Conservation (phyloP, 2,888 invertebrate genomes). For the Crematogaster levior region DNA sequence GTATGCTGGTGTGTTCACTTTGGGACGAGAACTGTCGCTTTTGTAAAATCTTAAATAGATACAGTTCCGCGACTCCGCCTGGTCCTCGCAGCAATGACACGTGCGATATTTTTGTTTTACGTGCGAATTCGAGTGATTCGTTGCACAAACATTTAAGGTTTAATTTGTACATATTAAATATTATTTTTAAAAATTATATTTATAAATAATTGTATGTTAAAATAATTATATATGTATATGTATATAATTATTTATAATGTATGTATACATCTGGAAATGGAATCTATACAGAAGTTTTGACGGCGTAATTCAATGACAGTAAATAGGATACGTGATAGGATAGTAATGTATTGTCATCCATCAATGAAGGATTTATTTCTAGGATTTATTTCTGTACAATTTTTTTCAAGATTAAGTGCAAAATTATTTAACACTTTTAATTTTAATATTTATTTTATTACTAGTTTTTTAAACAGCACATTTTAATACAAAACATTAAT, state of each 20-base stretch:
- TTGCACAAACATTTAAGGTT: neutral
- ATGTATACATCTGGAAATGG: no score
- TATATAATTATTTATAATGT: no score
- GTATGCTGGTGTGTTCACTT: conserved; percentile 65
- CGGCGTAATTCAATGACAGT: neutral
- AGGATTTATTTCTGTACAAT: no score
- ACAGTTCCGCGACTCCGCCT: conserved; percentile 33
- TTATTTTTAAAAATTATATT: no score
- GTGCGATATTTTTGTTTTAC: conserved; percentile 15
- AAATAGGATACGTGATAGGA: neutral
- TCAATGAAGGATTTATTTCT: neutral
- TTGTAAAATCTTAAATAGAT: conserved; percentile 72
- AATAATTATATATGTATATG: neutral
- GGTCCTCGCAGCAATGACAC: neutral
- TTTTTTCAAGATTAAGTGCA: neutral
- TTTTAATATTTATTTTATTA: conserved; percentile 1
- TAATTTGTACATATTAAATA: neutral
- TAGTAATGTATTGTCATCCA: neutral
- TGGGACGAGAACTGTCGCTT: conserved; percentile 55
- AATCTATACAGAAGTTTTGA: neutral
- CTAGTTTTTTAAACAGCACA: neutral
- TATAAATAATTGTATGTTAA: neutral
- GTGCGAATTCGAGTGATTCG: neutral
- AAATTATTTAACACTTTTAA: neutral
- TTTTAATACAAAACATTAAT: neutral